Percentiles rank a stretch among this genome's conserved stretches.
Conservation (phyloP, 2,113 vertebrate genomes). For the Phyllopteryx taeniolatus region DNA sequence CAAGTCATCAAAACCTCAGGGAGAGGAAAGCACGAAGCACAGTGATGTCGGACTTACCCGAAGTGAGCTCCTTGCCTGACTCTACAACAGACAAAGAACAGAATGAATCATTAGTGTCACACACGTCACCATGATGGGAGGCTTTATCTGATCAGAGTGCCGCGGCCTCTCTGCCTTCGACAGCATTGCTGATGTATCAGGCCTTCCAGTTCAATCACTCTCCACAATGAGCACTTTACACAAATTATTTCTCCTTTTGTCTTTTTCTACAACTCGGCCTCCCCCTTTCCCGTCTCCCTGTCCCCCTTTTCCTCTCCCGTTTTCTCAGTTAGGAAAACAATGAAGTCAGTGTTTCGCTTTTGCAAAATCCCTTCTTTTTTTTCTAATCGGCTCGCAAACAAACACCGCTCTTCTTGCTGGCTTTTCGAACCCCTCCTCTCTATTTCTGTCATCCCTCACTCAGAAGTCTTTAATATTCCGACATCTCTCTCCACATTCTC, state of each 20-base stretch:
- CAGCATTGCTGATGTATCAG: slow-evolving; percentile 37
- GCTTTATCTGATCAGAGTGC: slow-evolving; percentile 24
- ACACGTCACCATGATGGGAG: background rate
- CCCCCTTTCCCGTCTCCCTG: slow-evolving; percentile 29
- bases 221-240: slow-evolving; percentile 58
- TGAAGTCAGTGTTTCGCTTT: slow-evolving; percentile 63
- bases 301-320: slow-evolving; percentile 25
- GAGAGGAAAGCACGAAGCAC: background rate
- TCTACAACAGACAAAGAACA: slow-evolving; percentile 47
- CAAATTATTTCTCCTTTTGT: slow-evolving; percentile 60
- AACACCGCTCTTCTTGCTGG: slow-evolving; percentile 23
- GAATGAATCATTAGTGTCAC: slow-evolving; percentile 4
- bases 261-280: slow-evolving; percentile 39
- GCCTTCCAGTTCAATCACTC: slow-evolving; percentile 58
- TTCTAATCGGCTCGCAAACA: slow-evolving; percentile 65
- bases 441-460: slow-evolving; percentile 10
- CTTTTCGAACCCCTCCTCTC: slow-evolving; percentile 13
- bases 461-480: slow-evolving; percentile 29
- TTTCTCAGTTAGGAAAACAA: slow-evolving; percentile 58
- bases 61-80: slow-evolving; percentile 61
- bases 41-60: slow-evolving; percentile 57
- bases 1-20: background rate
- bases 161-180: background rate
- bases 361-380: slow-evolving; percentile 34
- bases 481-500: slow-evolving; percentile 33